phyloP scores from a whole-genome alignment of 2,888 invertebrate species.

The Drosophila leonis region DNA sequence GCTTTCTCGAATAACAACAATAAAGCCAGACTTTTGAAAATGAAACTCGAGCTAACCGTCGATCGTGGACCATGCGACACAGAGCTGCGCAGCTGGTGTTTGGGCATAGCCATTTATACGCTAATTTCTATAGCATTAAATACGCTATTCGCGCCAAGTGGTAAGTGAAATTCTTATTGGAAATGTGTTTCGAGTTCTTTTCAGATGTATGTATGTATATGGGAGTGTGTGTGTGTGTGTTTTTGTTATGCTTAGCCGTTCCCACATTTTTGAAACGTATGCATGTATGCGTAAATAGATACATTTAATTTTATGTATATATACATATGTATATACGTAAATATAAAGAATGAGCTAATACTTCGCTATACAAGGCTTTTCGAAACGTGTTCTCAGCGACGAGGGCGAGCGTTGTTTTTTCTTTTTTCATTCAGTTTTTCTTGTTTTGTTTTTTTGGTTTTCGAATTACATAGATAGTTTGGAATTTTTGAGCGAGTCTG shows the following conservation, averaged over 20 bases:
- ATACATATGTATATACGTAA: constrained; percentile 18
- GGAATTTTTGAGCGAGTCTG: constrained; percentile 41
- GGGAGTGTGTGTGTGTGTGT: not conserved
- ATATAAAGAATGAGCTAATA: constrained; percentile 69
- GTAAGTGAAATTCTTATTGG: constrained; percentile 51
- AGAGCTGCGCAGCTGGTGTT: constrained; percentile 69
- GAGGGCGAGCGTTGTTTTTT: constrained; percentile 11
- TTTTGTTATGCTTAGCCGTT: constrained; percentile 4
- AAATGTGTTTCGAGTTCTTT: not conserved
- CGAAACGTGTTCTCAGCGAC: constrained; percentile 56
- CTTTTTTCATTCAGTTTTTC: constrained; percentile 7
- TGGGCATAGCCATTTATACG: constrained; percentile 68
- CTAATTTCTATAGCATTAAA: constrained; percentile 47
- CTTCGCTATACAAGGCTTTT: constrained; percentile 37
- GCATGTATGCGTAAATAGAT: constrained; percentile 2
- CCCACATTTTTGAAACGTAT: not conserved
- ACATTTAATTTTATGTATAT: constrained; percentile 3
- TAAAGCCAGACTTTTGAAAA: constrained; percentile 34
- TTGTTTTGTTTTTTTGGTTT: constrained; percentile 9
- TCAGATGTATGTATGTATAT: not conserved
- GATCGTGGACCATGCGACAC: constrained; percentile 70
- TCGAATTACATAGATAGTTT: constrained; percentile 40
- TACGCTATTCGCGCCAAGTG: constrained; percentile 55
- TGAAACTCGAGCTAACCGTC: constrained; percentile 71
- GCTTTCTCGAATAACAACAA: not conserved